Base-by-base conservation (phyloP, 2,113 vertebrate species). In the Otolemur garnettii region DNA sequence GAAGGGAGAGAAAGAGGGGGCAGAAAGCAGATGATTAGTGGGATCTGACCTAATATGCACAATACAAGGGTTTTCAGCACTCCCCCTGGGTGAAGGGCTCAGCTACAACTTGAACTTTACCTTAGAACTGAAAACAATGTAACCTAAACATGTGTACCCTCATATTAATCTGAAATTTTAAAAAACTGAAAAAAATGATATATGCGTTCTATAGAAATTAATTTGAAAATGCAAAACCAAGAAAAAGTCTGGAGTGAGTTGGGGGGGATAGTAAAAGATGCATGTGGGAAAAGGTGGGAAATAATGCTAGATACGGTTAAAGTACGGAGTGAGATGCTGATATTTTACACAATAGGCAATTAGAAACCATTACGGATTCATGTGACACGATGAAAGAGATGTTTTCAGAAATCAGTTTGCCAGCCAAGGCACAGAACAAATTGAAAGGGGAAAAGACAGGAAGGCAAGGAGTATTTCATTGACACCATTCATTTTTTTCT, bases 251-350 rank as follows among this genome's bases (percentile, higher is more conserved):
- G 5, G 33, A 78, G 38, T 79, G 28, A 53, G 18, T 42, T 15
- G 55, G 2, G 30, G 30, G 17, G 83, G 3, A 72, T 0, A 55
- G 59, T 18, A n/a, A 53, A 38, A 7, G 1, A 19, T 5, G 0
- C 2, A 8, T 35, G 9, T 45, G 38, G 59, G 35, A 91, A 74
- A 24, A 11, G 2, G n/a, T 30, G 9, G 53, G 68, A 57, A 33
- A n/a, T 59, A 7, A 72, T 7, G 64, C 55, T 30, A 13, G 21
- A 7, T 5, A 10, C 84, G 28, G 30, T 66, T 35, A 62, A 28
- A 57, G n/a, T 30, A 22, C 1, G 12, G 22, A 14, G 59, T n/a
- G 28, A 55, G 2, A 42, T 42, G n/a, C 35, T 55, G 8, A 1
- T 8, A 68, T 13, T 62, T 35, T 5, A 13, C 5, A 2, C 26